These are phyloP conservation scores for Pseudochaenichthys georgianus DNA, from an alignment of 2,797 vertebrate species.

Conservation along the genomic window DNA sequence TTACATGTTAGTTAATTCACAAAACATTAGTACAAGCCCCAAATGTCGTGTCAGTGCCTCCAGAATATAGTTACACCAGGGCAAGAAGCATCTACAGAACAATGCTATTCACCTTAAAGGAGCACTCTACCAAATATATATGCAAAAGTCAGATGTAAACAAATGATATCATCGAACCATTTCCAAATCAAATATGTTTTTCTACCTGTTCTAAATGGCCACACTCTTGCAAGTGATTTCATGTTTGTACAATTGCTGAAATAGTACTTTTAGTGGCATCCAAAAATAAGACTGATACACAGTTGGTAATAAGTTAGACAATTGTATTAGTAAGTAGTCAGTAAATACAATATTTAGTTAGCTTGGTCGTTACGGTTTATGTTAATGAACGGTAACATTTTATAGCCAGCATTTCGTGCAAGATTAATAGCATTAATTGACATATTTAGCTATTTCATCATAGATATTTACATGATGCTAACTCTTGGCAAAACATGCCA, in stretches of 20 bases:
- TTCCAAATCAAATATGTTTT: neutral
- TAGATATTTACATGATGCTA: neutral
- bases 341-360: no score
- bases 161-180: neutral
- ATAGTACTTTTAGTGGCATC: no score
- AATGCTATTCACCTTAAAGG: neutral
- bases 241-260: no score
- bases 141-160: neutral
- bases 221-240: neutral
- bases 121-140: no score
- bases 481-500: neutral
- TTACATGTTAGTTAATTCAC: slow-evolving; percentile 1
- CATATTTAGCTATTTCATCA: neutral
- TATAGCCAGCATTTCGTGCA: no score
- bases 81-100: neutral
- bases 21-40: neutral
- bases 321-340: no score
- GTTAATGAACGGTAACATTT: neutral
- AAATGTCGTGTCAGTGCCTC: slow-evolving; percentile 2
- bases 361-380: neutral
- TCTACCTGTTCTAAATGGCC: neutral
- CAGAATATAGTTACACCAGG: neutral
- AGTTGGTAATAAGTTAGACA: no score
- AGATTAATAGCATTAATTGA: neutral
- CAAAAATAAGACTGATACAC: neutral